phyloP scores from a whole-genome alignment of 2,113 vertebrate species.

The Calidris pygmaea region DNA sequence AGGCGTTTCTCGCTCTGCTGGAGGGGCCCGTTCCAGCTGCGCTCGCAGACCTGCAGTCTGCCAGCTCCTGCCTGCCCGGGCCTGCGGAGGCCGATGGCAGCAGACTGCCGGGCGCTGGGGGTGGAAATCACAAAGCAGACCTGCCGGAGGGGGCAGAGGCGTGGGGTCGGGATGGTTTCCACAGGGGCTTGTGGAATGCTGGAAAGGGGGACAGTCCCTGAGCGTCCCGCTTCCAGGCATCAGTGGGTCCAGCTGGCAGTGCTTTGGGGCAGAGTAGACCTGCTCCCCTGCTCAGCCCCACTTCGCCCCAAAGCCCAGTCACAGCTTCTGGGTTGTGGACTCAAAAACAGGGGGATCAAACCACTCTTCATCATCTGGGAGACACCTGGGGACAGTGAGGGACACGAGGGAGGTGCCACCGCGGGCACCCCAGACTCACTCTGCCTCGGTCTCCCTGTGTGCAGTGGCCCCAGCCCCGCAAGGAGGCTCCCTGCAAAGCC shows the following conservation, averaged over 20 bases:
- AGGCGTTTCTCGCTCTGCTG: background rate
- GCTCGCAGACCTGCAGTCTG: background rate
- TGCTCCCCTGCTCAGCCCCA: background rate
- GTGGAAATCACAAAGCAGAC: background rate
- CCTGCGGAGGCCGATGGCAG: background rate
- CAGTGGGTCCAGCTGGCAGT: background rate
- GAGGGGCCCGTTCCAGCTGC: background rate
- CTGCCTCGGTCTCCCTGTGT: background rate
- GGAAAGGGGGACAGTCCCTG: fast-evolving
- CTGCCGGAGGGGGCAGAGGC: background rate
- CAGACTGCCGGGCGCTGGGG: slow-evolving; percentile 17
- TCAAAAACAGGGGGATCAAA: background rate
- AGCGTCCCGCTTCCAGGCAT: background rate
- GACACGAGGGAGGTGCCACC: fast-evolving
- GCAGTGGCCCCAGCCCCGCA: fast-evolving
- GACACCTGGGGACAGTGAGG: background rate
- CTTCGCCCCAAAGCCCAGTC: background rate
- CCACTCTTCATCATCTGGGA: fast-evolving
- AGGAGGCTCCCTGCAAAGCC: background rate
- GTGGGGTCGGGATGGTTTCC: background rate
- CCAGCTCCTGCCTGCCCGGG: background rate
- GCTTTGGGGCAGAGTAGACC: background rate
- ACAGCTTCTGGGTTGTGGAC: background rate
- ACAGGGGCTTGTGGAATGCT: background rate
- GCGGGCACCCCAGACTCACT: background rate